phyloP scores from a whole-genome alignment of 2,888 invertebrate species.

The Ctenicera cuprea region DNA sequence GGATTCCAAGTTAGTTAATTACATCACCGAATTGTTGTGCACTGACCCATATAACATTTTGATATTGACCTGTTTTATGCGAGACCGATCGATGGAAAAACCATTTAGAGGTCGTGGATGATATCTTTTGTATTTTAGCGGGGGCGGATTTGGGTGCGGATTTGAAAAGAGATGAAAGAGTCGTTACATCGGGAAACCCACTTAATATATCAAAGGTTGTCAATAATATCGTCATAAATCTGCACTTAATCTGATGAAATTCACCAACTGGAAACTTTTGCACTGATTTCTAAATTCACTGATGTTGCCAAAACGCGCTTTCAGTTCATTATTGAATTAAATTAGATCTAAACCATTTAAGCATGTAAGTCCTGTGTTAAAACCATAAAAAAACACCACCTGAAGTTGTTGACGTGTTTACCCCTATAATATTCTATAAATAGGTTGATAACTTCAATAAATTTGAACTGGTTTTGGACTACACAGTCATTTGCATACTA shows the following conservation, averaged over 20 bases:
- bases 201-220: neutral
- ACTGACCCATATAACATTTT: slow-evolving; percentile 39
- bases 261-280: no score
- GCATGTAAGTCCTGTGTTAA: neutral
- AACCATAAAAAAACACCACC: neutral
- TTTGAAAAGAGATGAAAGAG: slow-evolving; percentile 1
- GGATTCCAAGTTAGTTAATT: slow-evolving; percentile 1
- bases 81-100: slow-evolving; percentile 35
- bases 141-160: slow-evolving; percentile 4
- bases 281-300: no score
- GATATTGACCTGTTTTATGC: slow-evolving; percentile 41
- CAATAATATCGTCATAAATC: no score
- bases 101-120: slow-evolving; percentile 29
- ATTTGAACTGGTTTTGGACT: slow-evolving; percentile 5
- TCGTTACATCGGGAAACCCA: no score
- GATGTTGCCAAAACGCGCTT: no score
- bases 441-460: slow-evolving; percentile 24
- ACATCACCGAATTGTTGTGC: slow-evolving; percentile 11
- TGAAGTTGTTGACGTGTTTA: slow-evolving; percentile 16
- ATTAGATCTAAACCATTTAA: neutral
- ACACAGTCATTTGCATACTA: slow-evolving; percentile 29
- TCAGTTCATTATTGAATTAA: no score
- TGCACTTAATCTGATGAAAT: no score
- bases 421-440: slow-evolving; percentile 19
- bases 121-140: slow-evolving; percentile 7